A percentile compares a stretch with the other conserved stretches of the same genome.
Conservation (phyloP, 2,113 vertebrate genomes). For the Lepidothrix coronata region DNA sequence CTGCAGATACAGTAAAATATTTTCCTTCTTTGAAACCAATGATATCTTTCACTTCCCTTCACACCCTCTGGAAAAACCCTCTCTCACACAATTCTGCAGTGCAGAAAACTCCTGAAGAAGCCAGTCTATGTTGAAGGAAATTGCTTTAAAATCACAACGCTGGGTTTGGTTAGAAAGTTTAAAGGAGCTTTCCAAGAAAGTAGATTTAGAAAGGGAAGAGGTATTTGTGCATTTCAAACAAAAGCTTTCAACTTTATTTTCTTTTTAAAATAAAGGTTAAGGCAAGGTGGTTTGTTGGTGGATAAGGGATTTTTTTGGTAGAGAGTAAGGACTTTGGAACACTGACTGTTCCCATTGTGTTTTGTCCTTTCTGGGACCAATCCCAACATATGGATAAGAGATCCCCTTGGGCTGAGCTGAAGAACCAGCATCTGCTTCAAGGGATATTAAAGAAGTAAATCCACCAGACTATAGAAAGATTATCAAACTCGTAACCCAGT, state of each 20-base stretch:
- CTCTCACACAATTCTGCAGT: neutral
- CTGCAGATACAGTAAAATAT: conserved; percentile 57
- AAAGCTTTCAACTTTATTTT: conserved; percentile 68
- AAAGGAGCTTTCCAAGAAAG: conserved; percentile 26
- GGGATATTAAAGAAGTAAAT: conserved; percentile 32
- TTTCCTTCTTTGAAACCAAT: conserved; percentile 59
- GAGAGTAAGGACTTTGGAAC: conserved; percentile 46
- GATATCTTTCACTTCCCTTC: conserved; percentile 44
- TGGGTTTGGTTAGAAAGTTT: conserved; percentile 27
- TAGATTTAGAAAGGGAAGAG: conserved; percentile 55
- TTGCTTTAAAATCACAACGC: conserved; percentile 26
- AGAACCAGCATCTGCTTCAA: conserved; percentile 52
- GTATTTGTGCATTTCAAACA: conserved; percentile 71
- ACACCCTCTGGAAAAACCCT: neutral
- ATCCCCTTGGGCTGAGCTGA: conserved; percentile 25
- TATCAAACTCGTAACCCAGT: conserved; percentile 38
- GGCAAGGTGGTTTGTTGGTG: conserved; percentile 70
- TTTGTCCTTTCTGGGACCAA: conserved; percentile 44
- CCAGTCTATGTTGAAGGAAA: conserved; percentile 23
- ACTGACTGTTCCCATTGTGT: neutral
- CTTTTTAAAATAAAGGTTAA: conserved; percentile 67
- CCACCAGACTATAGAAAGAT: conserved; percentile 48
- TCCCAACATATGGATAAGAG: neutral
- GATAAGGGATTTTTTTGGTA: conserved; percentile 65
- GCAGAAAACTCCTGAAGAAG: conserved; percentile 21